Evolutionary conservation across 1,140 invertebrate genomes (phyloP), one percentile per base, ranked within the genome.

Genomic region (Pogonomyrmex californicus): DNA sequence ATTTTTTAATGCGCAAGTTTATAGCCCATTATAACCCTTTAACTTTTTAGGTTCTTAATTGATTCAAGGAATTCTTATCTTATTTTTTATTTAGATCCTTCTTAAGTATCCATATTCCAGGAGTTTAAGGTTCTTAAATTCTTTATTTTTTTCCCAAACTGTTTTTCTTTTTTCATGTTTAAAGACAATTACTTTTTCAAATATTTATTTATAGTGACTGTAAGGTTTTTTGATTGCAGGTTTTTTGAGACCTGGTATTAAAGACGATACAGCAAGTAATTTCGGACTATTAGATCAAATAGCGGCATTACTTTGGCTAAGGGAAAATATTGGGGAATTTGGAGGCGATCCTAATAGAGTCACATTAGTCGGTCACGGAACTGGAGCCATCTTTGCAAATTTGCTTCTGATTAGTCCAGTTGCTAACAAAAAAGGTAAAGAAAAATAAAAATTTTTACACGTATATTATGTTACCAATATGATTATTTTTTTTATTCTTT

Each of bases 291-390:
- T 98, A 17, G 98, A 99, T 95, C 98, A 98, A 95, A 96, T 98
- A 86, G 98, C 98, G 0, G 98, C 98, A 0, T 94, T 99, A 14
- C 96, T 98, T 86, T 99, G 98, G 98, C 96, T 99, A 51, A 97
- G 97, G 92, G 97, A 98, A 93, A 98, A 99, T 95, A 97, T 98
- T 87, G 96, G 96, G 47, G 96, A 97, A 91, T 97, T 99, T 92
- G 98, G 98, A 17, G 99, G 99, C 0, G 97, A 99, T 95, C 97
- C 97, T 0, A 95, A 95, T 41, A 96, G 96, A 0, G 97, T 99
- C 2, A 99, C 99, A 0, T 93, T 99, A 17, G 97, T 99, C 95
- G 99, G 99, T 0, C 98, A 99, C 92, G 98, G 98, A 63, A 99
- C 98, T 1, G 99, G 99, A 0, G 98, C 99, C 0, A 98, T 98